Base-by-base conservation (phyloP, 2,797 vertebrate genomes). In the Orestias chungarensis region DNA sequence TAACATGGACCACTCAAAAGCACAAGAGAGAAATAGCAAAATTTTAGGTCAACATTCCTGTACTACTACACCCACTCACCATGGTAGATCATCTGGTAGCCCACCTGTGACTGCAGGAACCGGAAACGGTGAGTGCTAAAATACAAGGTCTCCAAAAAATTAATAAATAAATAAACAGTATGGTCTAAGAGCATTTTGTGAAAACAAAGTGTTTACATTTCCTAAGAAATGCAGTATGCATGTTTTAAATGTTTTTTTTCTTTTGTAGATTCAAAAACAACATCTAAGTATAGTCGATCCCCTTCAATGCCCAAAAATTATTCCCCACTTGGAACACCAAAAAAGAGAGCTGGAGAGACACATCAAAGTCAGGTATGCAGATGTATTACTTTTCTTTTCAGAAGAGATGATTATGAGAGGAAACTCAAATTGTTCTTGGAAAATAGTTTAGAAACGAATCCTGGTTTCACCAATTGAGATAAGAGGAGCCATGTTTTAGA, bases 1-100 rank as follows among this genome's bases (percentile, higher is more conserved):
- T 79, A 94, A 90, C 75, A 91, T 88, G 80, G 96, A 99, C 86
- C 93, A 95, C 74, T 87, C 95, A 70, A 98, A 97, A 96, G 95
- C 97, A 95, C 96, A 97, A 85, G 97, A 99, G 92, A 96, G 95
- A 95, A 97, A 97, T 46, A 87, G 87, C 87, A 94, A 95, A 87
- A 93, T 91, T 1, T 94, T 95, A 0, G 96, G 96, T 71, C 95
- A 95, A 0, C 92, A 89, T 75, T 93, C 96, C 17, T 90, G 95
- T 69, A 89, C 87, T 46, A 93, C 94, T 18, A 96, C 96, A 70
- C 95, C 96, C 75, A 98, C 93, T 80, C 94, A 96, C 88, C 90
- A 96, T 54, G 95, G 96, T 84, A 95, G 95, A 81, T 94, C 95
- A 43, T 96, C 96, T 20, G 95, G 97, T 73, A 99, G 97, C 83